A percentile compares a stretch with the other conserved stretches of the same genome.
phyloP scores from a whole-genome alignment of 2,888 invertebrate genomes.

The Lysandra coridon region DNA sequence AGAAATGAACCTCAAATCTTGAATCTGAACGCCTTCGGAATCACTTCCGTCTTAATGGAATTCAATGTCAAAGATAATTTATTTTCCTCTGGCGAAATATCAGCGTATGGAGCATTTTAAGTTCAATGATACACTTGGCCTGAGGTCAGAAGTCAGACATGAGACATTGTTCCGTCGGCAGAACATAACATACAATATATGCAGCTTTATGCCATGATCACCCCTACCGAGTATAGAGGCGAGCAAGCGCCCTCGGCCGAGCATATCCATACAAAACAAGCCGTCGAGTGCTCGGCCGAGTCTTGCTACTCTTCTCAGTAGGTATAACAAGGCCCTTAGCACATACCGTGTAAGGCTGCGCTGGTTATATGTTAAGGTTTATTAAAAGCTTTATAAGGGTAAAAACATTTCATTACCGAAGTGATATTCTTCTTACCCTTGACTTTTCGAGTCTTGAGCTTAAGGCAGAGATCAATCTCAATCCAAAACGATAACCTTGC shows the following conservation, averaged over 20 bases:
- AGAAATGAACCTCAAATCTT: background rate
- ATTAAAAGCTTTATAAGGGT: background rate
- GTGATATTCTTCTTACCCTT: background rate
- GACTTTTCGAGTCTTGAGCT: background rate
- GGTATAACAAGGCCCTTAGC: background rate
- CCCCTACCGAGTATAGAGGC: no score
- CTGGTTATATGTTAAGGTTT: constrained; percentile 11
- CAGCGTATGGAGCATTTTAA: background rate
- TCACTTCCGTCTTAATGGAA: constrained; percentile 21
- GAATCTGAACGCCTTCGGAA: background rate
- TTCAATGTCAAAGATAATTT: constrained; percentile 20
- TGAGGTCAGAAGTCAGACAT: background rate
- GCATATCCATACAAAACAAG: no score
- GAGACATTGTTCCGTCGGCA: background rate
- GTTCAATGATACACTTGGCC: constrained; percentile 3
- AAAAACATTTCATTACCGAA: background rate
- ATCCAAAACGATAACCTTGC: no score
- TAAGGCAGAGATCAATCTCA: no score
- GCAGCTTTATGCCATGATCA: background rate
- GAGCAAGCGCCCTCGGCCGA: no score
- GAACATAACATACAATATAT: background rate
- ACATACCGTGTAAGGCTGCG: background rate
- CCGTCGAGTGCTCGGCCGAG: no score
- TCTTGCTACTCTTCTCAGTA: no score
- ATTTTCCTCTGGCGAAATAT: background rate